phyloP scores from a whole-genome alignment of 1,140 invertebrate genomes.

The Aradophagus sp. region DNA sequence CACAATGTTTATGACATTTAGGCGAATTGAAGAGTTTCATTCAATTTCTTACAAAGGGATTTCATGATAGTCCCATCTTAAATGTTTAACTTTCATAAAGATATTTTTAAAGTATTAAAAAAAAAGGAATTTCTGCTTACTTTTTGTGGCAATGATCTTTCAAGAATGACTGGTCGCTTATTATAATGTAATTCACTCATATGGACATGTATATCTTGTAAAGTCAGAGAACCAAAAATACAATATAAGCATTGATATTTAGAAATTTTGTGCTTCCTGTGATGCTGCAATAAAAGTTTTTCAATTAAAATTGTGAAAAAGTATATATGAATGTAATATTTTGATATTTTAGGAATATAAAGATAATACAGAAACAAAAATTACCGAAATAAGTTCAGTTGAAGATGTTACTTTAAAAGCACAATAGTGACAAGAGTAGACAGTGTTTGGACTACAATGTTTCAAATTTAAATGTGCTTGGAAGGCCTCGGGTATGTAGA shows the following conservation, averaged over 20 bases:
- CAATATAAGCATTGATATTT: slow-evolving; percentile 77
- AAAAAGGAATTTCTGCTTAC: slow-evolving; percentile 42
- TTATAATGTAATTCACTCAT: slow-evolving; percentile 72
- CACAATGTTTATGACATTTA: no score
- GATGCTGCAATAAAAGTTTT: slow-evolving; percentile 62
- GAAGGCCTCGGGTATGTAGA: slow-evolving; percentile 69
- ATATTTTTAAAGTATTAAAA: neutral
- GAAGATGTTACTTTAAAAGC: slow-evolving; percentile 26
- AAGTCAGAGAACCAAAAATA: slow-evolving; percentile 67
- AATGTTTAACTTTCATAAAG: neutral
- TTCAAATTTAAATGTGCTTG: slow-evolving; percentile 65
- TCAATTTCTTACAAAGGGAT: no score
- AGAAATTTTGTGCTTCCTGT: slow-evolving; percentile 71
- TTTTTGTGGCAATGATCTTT: slow-evolving; percentile 63
- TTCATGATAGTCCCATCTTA: no score
- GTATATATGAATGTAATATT: slow-evolving; percentile 1
- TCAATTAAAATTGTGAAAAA: slow-evolving; percentile 1
- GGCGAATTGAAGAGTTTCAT: no score
- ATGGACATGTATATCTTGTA: slow-evolving; percentile 72
- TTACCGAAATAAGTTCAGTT: slow-evolving; percentile 63
- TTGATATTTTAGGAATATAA: neutral
- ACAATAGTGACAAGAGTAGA: slow-evolving; percentile 68
- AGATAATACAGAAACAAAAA: neutral
- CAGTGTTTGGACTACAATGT: slow-evolving; percentile 48
- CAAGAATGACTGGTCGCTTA: slow-evolving; percentile 69